Evolutionary conservation across 1,140 invertebrate genomes (phyloP), one percentile per base, ranked within the genome.

Genomic region (Adelges cooleyi): DNA sequence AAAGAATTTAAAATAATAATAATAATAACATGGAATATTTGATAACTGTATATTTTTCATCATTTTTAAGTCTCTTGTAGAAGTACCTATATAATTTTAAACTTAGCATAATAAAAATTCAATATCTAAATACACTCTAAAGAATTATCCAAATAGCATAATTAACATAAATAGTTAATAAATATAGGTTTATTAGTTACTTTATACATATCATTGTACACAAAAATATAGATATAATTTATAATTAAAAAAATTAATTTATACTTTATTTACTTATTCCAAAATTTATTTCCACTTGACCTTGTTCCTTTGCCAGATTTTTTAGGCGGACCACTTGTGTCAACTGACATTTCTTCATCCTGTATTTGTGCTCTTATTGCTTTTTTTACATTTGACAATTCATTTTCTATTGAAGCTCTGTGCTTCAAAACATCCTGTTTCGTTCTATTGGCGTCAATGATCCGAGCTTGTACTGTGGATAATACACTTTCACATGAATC

Each of bases 401-500:
- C 89, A 73, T 84, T 82, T 70, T 96, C 92, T 69, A 95, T 84
- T 67, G 82, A 81, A 65, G 89, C 84, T 72, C 89, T 89, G 68
- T 92, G 86, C 71, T 84, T 82, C 13, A 88, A 82, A 27, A 86
- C 83, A 69, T 81, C 82, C 66, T 89, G 85, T 73, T 95, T 96
- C 68, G 90, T 86, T 27, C 77, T 71, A 75, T 96, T 96, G 1
- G 94, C 93, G 68, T 85, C 78, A 49, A 83, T 80, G 69, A 96
- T 92, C 79, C 96, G 92, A 52, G 82, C 80, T 72, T 97, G 92
- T 17, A 98, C 89, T 70, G 89, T 91, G 36, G 80, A 81, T 44
- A 95, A 79, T 23, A 96, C 89, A 23, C 84, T 82, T 71, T 95
- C 90, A 75, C 93, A 98, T 5, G 90, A 88, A 68, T 89, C 83